phyloP scores from a whole-genome alignment of 2,888 invertebrate species.

The Linyphia triangularis region DNA sequence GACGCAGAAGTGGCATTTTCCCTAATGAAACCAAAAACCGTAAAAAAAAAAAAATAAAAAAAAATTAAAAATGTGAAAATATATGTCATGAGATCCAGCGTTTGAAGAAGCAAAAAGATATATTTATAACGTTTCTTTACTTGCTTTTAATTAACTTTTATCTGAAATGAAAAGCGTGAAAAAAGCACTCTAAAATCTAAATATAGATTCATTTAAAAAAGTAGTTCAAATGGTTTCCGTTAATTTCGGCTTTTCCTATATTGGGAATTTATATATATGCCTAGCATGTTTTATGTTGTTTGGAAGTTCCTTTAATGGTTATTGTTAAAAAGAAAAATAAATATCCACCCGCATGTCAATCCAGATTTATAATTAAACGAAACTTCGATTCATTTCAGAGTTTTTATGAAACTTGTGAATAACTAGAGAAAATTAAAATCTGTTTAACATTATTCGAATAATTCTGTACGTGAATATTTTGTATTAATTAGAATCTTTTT shows the following conservation, averaged over 20 bases:
- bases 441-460: too few relatives aligned
- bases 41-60: neutral
- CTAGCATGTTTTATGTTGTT: conserved; percentile 1
- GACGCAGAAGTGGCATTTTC: neutral
- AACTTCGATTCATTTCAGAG: neutral
- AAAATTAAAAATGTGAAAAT: neutral
- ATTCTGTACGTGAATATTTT: too few relatives aligned
- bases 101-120: conserved; percentile 3
- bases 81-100: neutral
- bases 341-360: conserved; percentile 32
- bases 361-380: conserved; percentile 13
- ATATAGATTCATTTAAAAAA: conserved; percentile 29
- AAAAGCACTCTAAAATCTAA: conserved; percentile 20
- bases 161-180: conserved; percentile 6
- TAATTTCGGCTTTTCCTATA: conserved; percentile 28
- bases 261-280: neutral
- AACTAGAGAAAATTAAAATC: too few relatives aligned
- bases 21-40: conserved; percentile 14
- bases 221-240: conserved; percentile 47
- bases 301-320: conserved; percentile 49
- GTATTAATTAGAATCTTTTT: too few relatives aligned
- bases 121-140: conserved; percentile 14
- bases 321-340: conserved; percentile 20
- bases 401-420: too few relatives aligned
- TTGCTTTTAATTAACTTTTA: conserved; percentile 55